Conservation (phyloP, 2,113 vertebrate genomes). For the Seriola rivoliana region DNA sequence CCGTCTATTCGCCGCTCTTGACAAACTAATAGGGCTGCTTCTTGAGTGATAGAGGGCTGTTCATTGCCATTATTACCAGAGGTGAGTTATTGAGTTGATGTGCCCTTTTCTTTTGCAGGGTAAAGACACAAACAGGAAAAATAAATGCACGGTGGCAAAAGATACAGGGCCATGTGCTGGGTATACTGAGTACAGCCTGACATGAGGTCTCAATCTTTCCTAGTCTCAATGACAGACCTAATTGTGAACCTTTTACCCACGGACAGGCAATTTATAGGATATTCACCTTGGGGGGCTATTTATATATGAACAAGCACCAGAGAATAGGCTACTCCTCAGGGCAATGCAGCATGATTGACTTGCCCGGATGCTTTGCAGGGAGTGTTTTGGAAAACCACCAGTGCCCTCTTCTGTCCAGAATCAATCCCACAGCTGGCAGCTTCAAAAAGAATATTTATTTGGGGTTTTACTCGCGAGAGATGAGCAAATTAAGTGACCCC, state of each 20-base stretch:
- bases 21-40: constrained; percentile 56
- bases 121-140: constrained; percentile 47
- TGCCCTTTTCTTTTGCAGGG: constrained; percentile 35
- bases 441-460: constrained; percentile 37
- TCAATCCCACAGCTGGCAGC: not conserved
- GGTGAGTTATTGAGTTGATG: constrained; percentile 58
- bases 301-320: constrained; percentile 70
- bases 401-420: constrained; percentile 72
- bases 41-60: constrained; percentile 35
- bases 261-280: constrained; percentile 64
- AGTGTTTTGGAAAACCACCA: constrained; percentile 54
- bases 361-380: constrained; percentile 7
- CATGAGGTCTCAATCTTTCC: constrained; percentile 49
- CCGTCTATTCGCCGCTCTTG: constrained; percentile 20
- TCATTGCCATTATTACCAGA: constrained; percentile 27
- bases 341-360: constrained; percentile 65
- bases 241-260: constrained; percentile 62
- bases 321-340: constrained; percentile 56
- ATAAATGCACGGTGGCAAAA: constrained; percentile 24
- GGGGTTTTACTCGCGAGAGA: constrained; percentile 41
- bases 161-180: constrained; percentile 40
- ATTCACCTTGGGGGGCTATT: constrained; percentile 76
- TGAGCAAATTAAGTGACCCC: constrained; percentile 28
- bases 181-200: constrained; percentile 10
- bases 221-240: constrained; percentile 60